These are phyloP conservation scores for Mastigias papua DNA, from an alignment of 30 jellyfish, hydroid and myxozoan genomes.

Conservation along the genomic window DNA sequence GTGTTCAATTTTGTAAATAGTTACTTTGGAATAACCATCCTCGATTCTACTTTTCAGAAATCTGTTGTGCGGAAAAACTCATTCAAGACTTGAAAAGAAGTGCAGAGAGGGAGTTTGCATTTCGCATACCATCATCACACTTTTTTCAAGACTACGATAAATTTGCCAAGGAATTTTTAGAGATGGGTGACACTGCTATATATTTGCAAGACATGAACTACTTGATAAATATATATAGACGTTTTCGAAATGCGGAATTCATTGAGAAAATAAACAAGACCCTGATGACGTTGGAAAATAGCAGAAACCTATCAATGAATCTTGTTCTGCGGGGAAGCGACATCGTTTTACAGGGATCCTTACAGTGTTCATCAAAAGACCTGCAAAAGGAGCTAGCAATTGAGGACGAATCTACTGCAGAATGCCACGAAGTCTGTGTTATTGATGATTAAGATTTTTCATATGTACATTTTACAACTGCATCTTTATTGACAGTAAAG, in stretches of 20 bases:
- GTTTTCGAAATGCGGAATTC: conserved; percentile 19
- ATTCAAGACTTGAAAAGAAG: conserved; percentile 44
- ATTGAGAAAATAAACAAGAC: background rate
- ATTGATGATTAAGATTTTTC: too few species aligned
- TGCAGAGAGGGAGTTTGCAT: conserved; percentile 29
- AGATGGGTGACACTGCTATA: conserved; percentile 9
- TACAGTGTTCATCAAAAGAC: background rate
- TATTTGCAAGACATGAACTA: conserved; percentile 51
- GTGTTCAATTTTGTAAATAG: too few species aligned
- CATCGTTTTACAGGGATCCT: conserved; percentile 19
- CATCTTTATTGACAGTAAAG: too few species aligned
- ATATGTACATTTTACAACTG: too few species aligned
- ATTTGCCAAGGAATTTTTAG: conserved; percentile 7
- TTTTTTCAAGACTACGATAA: conserved; percentile 30
- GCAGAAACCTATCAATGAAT: background rate
- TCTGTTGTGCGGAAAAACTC: conserved; percentile 77
- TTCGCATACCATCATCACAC: conserved; percentile 21
- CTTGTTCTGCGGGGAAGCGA: background rate
- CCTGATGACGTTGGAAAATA: background rate
- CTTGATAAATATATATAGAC: conserved; percentile 12
- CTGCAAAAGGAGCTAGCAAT: background rate
- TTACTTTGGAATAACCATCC: too few species aligned
- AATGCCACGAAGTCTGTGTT: too few species aligned
- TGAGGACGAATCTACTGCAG: too few species aligned
- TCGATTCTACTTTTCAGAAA: conserved; percentile 9